phyloP scores from a whole-genome alignment of 2,888 invertebrate genomes.

The Leucania comma region DNA sequence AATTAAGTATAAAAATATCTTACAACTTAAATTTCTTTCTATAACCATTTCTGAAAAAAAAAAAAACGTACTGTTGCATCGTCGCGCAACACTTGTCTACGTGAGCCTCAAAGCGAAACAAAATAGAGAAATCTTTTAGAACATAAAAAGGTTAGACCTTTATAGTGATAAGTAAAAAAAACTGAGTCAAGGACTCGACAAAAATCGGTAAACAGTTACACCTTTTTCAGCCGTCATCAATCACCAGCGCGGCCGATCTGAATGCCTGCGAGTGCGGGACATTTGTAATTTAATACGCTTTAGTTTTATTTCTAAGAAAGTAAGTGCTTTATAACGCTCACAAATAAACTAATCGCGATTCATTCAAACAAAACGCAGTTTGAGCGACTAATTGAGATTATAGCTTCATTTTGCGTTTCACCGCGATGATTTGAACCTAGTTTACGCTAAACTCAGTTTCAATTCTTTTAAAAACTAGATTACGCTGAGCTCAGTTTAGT shows the following conservation, averaged over 20 bases:
- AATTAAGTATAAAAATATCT: no score
- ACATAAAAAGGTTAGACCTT: constrained; percentile 37
- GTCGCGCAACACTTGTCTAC: no score
- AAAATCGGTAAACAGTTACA: constrained; percentile 44
- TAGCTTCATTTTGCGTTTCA: no score
- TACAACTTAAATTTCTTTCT: no score
- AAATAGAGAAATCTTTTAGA: constrained; percentile 38
- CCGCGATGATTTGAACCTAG: no score
- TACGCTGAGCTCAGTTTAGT: no score
- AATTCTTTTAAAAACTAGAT: no score
- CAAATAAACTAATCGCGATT: no score
- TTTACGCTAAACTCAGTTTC: no score
- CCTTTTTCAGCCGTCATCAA: constrained; percentile 47
- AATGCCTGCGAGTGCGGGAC: constrained; percentile 38
- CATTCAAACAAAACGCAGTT: no score
- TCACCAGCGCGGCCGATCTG: constrained; percentile 45
- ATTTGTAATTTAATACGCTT: constrained; percentile 31
- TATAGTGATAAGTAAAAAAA: constrained; percentile 46
- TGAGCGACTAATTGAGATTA: no score
- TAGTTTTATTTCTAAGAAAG: constrained; percentile 3
- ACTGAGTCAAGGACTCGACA: constrained; percentile 53
- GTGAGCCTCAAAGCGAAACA: constrained; percentile 4
- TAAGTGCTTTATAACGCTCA: neutral
- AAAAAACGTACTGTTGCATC: neutral
- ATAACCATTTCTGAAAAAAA: neutral